Percentiles rank a stretch among this genome's conserved stretches.
Conservation (phyloP, 2,113 vertebrate genomes). For the Esox niger region DNA sequence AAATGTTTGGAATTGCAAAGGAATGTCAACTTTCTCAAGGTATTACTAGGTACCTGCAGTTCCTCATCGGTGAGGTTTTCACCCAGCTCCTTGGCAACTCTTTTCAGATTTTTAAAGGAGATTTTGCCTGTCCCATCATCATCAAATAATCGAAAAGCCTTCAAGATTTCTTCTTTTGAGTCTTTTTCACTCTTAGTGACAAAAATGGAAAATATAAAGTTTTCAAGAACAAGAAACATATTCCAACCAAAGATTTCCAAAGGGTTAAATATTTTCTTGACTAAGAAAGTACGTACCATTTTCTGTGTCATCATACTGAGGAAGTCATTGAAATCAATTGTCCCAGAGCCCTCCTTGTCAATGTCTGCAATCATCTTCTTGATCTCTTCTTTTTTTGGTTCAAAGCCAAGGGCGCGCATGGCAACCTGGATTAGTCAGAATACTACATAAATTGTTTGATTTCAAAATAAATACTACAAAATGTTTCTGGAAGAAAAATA, state of each 20-base stretch:
- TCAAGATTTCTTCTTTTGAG: constrained; percentile 91
- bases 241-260: too few species aligned
- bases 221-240: background rate
- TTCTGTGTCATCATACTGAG: constrained; percentile 88
- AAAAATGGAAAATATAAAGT: background rate
- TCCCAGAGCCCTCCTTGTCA: constrained; percentile 82
- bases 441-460: too few species aligned
- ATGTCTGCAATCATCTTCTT: constrained; percentile 88
- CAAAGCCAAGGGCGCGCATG: constrained; percentile 90
- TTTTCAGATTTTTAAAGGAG: constrained; percentile 90
- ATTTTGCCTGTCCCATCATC: constrained; percentile 90
- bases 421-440: constrained; percentile 78
- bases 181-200: constrained; percentile 84
- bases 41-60: constrained; percentile 79
- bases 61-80: constrained; percentile 92
- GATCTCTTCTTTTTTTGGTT: constrained; percentile 94
- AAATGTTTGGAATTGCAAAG: too few species aligned
- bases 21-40: background rate
- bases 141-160: constrained; percentile 91
- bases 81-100: constrained; percentile 88
- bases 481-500: too few species aligned
- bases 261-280: too few species aligned
- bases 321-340: constrained; percentile 85
- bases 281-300: constrained; percentile 74
- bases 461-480: too few species aligned